Evolutionary conservation across 2,797 vertebrate genomes (phyloP).

Genomic region (Hybognathus amarus): DNA sequence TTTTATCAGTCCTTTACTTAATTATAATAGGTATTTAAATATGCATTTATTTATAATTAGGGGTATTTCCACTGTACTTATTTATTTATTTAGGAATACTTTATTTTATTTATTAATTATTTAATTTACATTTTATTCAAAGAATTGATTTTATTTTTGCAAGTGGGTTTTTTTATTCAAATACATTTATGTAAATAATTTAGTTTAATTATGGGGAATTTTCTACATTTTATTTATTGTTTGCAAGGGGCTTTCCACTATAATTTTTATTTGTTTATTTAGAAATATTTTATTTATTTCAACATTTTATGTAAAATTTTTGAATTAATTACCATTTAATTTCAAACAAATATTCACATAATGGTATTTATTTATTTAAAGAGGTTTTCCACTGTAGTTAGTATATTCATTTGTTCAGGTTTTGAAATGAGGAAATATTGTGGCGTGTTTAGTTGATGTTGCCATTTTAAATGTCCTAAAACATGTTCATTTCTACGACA

Average conservation of each 20-base stretch:
- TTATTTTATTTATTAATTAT: no score
- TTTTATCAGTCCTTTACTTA: no score
- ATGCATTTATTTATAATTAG: no score
- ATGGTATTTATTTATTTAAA: not conserved
- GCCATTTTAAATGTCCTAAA: not conserved
- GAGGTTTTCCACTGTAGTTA: not conserved
- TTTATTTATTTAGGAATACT: no score
- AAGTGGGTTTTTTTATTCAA: not conserved
- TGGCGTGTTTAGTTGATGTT: not conserved
- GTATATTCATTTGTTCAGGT: not conserved
- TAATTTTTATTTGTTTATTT: not conserved
- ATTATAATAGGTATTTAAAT: no score
- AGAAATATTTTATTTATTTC: not conserved
- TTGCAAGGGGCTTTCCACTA: not conserved
- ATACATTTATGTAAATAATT: not conserved
- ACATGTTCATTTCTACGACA: not conserved
- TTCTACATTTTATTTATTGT: no score
- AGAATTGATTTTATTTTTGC: no score
- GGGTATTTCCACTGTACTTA: no score
- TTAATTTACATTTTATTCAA: no score
- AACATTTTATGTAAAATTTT: not conserved
- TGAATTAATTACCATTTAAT: not conserved
- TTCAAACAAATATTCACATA: no score
- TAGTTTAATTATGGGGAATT: no score
- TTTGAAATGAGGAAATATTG: not conserved